Conservation (phyloP, 2,113 vertebrate species). For the Butorides virescens region DNA sequence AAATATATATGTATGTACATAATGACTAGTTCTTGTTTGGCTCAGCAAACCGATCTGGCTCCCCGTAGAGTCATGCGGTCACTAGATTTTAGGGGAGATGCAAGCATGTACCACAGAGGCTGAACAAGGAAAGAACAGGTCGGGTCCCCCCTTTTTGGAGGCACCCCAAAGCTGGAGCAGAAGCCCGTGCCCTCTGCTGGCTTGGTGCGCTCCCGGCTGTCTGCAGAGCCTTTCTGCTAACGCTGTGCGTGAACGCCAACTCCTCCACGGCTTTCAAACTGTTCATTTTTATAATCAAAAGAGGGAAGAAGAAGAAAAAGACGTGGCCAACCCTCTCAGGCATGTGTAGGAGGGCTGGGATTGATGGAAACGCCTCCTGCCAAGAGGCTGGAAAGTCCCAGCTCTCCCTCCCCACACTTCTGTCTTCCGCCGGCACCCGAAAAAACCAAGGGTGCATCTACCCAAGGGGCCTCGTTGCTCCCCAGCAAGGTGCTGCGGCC, state of each 20-base stretch:
- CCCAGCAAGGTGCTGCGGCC: not conserved
- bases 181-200: not conserved
- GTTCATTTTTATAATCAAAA: not conserved
- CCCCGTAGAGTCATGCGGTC: not conserved
- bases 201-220: not conserved
- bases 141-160: not conserved
- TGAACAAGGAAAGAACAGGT: not conserved
- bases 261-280: not conserved
- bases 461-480: not conserved
- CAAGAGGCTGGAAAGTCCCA: not conserved
- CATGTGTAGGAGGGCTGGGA: constrained; percentile 7
- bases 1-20: rapidly evolving
- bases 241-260: not conserved
- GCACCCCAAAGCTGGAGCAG: not conserved
- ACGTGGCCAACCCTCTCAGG: not conserved
- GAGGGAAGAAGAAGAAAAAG: not conserved
- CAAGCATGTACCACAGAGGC: not conserved
- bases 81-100: not conserved
- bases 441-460: rapidly evolving
- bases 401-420: not conserved
- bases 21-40: not conserved
- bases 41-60: not conserved
- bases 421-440: not conserved
- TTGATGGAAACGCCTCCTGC: constrained; percentile 2
- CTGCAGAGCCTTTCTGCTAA: not conserved